Base-by-base conservation (phyloP, 2,797 vertebrate genomes). In the Delichon dasypus region DNA sequence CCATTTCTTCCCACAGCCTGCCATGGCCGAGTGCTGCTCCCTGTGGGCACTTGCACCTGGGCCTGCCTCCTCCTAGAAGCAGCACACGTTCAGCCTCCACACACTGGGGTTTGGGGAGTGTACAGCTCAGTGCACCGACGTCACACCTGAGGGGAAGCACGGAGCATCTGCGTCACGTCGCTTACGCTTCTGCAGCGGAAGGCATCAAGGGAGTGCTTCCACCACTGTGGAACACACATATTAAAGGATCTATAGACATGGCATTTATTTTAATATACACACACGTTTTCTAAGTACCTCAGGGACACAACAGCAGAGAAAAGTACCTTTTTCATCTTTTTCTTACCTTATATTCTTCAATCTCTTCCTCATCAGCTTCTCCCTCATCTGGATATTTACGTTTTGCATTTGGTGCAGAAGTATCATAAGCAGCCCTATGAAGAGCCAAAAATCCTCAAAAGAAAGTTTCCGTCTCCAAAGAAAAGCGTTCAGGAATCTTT, bases 321-420 rank as follows among this genome's bases (percentile, higher is more conserved):
- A 75, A 78, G 5, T 8, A 18, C 10, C 17, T 44, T 54, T 30
- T 65, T 19, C 10, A 23, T 53, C 20, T 71, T 68, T 70, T 57
- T 50, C 91, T 98, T 97, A 99, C 99, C 97, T 98, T 99, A 79
- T 98, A 99, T 88, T 99, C 99, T 97, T 99, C 99, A 38, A 99
- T 96, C 92, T 99, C 99, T 96, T 99, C 99, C 92, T 99, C 99
- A 42, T 98, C 98, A 23, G 98, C 98, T 83, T 99, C 99, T 85
- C 99, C 98, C 67, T 99, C 99, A 15, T 98, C 98, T 54, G 96
- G 98, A 30, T 97, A 98, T 94, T 98, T 99, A 79, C 98, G 98
- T 96, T 99, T 99, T 27, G 98, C 97, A 91, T 97, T 97, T 74
- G 98, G 95, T 30, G 95, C 96, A 26, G 98, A 98, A 20, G 98